A percentile compares a stretch with the other conserved stretches of the same genome.
Conservation (phyloP, 2,797 vertebrate species). For the Anguilla obscura region DNA sequence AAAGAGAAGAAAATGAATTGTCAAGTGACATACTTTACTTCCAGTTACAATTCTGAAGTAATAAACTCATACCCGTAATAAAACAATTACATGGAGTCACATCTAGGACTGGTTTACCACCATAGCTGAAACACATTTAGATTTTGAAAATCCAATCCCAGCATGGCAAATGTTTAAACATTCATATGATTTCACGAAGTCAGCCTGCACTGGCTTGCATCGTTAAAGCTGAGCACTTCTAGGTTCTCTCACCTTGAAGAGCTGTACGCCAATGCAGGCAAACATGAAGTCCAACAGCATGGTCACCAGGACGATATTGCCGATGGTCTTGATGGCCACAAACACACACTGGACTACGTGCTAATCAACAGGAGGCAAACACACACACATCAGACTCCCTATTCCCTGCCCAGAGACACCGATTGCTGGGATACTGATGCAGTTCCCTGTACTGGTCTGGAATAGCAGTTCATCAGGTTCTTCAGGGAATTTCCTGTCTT, state of each 20-base stretch:
- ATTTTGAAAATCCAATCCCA: not conserved
- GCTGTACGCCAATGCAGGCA: constrained; percentile 94
- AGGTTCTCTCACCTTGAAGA: constrained; percentile 84
- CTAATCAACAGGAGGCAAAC: constrained; percentile 61
- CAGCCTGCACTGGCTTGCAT: not conserved
- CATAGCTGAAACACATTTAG: not conserved
- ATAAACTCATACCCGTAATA: not conserved
- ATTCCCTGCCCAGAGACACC: not conserved
- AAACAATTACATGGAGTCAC: not conserved
- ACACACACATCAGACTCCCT: constrained; percentile 31
- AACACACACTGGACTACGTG: constrained; percentile 98
- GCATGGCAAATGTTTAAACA: not conserved
- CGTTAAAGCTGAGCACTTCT: not conserved
- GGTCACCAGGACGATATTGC: constrained; percentile 95
- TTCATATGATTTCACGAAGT: not conserved
- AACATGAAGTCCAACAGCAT: constrained; percentile 96
- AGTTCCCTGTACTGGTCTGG: not conserved
- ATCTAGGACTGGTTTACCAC: not conserved
- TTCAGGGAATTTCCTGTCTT: too few species aligned
- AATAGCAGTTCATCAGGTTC: not conserved
- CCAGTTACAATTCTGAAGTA: not conserved
- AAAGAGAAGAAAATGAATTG: constrained; percentile 25
- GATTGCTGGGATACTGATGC: not conserved
- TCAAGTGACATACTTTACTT: not conserved
- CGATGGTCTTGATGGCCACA: constrained; percentile 97